phyloP scores from a whole-genome alignment of 2,113 vertebrate genomes.

The Corynorhinus townsendii region DNA sequence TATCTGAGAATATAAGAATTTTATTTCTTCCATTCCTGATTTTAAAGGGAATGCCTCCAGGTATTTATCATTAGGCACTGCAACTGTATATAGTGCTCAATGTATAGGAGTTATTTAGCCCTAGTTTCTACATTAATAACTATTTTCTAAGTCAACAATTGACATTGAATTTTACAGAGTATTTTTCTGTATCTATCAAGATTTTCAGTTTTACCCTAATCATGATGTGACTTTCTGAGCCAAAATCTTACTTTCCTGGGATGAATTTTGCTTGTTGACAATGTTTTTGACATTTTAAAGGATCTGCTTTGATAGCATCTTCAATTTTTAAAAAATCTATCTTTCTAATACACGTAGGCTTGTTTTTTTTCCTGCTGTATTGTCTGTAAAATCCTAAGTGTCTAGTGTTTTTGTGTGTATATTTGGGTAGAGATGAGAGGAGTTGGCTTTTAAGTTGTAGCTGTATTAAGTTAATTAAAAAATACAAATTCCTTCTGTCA shows the following conservation, averaged over 20 bases:
- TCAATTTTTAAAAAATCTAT: background rate
- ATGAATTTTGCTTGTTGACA: background rate
- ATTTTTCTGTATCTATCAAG: background rate
- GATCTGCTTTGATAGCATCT: background rate
- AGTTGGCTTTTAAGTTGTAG: background rate
- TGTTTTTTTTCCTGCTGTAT: background rate
- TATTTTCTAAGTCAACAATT: background rate
- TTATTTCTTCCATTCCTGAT: background rate
- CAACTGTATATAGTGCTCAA: background rate
- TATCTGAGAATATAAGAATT: background rate
- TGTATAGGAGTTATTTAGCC: background rate
- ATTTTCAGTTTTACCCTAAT: background rate
- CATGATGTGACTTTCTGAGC: background rate
- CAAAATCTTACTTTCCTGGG: background rate
- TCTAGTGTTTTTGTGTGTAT: background rate
- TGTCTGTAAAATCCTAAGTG: background rate
- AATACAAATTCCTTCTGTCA: background rate
- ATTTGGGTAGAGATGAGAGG: background rate
- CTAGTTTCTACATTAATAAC: background rate
- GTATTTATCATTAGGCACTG: background rate
- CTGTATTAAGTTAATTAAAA: background rate
- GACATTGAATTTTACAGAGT: background rate
- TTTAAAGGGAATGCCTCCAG: background rate
- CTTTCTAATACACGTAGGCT: background rate
- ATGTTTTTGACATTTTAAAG: background rate